Evolutionary conservation across 1,140 invertebrate species (phyloP).

Genomic region (Laupala kohalensis): DNA sequence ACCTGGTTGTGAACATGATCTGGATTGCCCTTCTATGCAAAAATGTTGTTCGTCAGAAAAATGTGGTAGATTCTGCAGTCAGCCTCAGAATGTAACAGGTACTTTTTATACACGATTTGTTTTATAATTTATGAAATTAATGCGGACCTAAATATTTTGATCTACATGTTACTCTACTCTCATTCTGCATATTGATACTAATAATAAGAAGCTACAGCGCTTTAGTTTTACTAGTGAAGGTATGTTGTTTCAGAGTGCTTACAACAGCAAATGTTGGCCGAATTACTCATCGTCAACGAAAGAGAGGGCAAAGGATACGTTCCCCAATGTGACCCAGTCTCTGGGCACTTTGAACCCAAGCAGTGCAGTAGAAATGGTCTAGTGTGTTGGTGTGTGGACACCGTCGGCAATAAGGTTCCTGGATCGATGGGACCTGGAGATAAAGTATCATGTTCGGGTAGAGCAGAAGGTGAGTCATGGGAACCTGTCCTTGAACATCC

Average conservation of each 20-base stretch:
- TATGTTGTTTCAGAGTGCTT: conserved; percentile 44
- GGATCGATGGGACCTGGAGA: conserved; percentile 64
- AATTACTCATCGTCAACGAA: conserved; percentile 60
- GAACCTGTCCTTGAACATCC: no score
- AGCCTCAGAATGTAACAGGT: conserved; percentile 53
- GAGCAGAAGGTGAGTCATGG: background rate
- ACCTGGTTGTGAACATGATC: conserved; percentile 51
- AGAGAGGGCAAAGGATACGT: conserved; percentile 66
- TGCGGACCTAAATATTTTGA: no score
- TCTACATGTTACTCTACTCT: no score
- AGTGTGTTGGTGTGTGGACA: conserved; percentile 77
- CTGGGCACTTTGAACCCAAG: conserved; percentile 49
- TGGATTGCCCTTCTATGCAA: conserved; percentile 63
- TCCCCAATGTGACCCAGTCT: conserved; percentile 54
- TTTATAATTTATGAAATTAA: no score
- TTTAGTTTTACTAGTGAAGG: no score
- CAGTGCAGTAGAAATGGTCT: conserved; percentile 72
- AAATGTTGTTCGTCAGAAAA: conserved; percentile 63
- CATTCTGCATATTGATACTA: no score
- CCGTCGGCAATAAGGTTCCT: conserved; percentile 52
- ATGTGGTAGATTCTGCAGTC: conserved; percentile 51
- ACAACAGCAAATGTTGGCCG: conserved; percentile 60
- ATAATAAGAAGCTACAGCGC: no score
- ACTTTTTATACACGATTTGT: no score
- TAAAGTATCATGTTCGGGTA: conserved; percentile 42